A percentile compares a stretch with the other conserved stretches of the same genome.
These are phyloP conservation scores for Neosilurus hyrtlii DNA, from an alignment of 2,797 vertebrate species.

Conservation along the genomic window DNA sequence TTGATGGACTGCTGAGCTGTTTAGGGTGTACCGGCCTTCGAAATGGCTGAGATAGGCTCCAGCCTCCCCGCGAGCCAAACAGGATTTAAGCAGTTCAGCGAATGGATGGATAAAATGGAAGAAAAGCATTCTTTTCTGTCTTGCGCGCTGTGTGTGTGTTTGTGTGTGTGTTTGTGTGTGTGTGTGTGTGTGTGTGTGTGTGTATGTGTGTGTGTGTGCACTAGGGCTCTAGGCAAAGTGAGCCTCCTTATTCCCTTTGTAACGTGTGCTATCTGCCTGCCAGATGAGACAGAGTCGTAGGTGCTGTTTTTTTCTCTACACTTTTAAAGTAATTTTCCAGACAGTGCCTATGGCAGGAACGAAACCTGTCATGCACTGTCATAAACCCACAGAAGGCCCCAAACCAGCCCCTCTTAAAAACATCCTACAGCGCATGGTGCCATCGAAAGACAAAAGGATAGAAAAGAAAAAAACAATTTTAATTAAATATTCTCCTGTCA, in stretches of 20 bases:
- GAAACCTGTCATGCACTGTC: background rate
- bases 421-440: background rate
- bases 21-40: no score
- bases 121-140: background rate
- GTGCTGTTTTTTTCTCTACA: background rate
- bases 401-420: conserved; percentile 2
- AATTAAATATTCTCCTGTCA: background rate
- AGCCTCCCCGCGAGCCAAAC: no score
- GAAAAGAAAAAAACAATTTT: background rate
- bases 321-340: conserved; percentile 22
- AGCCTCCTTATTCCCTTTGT: conserved; percentile 9
- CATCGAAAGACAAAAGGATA: background rate
- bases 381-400: conserved; percentile 3
- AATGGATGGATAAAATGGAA: no score
- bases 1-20: no score
- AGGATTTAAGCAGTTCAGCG: no score
- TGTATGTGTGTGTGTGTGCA: background rate
- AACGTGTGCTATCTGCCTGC: conserved; percentile 22
- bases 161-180: conserved; percentile 7
- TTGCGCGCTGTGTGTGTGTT: background rate
- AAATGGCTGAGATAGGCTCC: no score
- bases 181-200: conserved; percentile 9
- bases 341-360: background rate
- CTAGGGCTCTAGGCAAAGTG: background rate
- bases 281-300: conserved; percentile 19